Evolutionary conservation across 2,113 vertebrate genomes (phyloP), one percentile per base, ranked within the genome.

Genomic region (Epinephelus cyanopodus): DNA sequence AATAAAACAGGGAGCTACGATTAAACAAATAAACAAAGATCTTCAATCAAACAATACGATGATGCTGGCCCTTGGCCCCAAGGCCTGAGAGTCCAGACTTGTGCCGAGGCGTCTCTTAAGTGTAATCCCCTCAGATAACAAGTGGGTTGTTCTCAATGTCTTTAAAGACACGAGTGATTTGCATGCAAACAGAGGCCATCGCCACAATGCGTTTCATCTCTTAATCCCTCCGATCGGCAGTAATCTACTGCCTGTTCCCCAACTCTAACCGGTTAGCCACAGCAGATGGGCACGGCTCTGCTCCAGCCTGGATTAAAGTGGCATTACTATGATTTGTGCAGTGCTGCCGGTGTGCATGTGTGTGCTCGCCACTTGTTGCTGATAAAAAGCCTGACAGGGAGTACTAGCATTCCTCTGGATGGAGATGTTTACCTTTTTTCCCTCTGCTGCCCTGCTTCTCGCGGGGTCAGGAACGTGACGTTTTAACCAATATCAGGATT

Each of bases 201-300:
- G 17, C 67, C 82, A 82, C 47, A 9, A 39, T 67, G 73, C 17
- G 13, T 80, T 87, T 90, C 87, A 88, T 89, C 86, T 77, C 71
- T 54, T 92, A 91, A 93, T 92, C 87, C 85, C 79, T 39, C 21
- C 72, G 71, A 89, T 92, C 83, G 12, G 42, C 47, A 15, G 42
- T 92, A 90, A 93, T 93, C 87, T 87, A 74, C 54, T 78, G 61
- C 84, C 87, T 78, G 67, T 65, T 85, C 79, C 69, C 47, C 29
- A 74, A 81, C 39, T 54, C 48, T 12, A 70, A 68, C 68, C 48
- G 77, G 77, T 87, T 70, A 83, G 53, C 84, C 79, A 19, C 82
- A 85, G 72, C 91, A 92, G 92, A 94, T 92, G 92, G 90, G 52
- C 71, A 61, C 21, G 37, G 65, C 73, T 71, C 53, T 58, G 56